A percentile compares a stretch with the other conserved stretches of the same genome.
These are phyloP conservation scores for Bedellia somnulentella DNA, from an alignment of 2,888 invertebrate genomes.

Conservation along the genomic window DNA sequence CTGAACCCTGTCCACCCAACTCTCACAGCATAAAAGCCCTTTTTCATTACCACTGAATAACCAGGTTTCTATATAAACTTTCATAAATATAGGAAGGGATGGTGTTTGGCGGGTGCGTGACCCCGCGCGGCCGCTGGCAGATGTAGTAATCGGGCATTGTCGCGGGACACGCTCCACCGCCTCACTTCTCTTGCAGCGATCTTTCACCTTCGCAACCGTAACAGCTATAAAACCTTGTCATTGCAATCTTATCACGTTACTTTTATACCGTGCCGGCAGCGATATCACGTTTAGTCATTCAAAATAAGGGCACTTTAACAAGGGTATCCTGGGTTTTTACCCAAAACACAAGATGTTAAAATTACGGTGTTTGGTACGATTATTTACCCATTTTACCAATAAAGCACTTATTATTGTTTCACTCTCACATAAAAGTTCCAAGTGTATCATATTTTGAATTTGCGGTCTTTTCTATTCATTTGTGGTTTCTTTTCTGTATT, in stretches of 20 bases:
- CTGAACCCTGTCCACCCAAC: too few relatives aligned
- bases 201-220: constrained; percentile 59
- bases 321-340: constrained; percentile 36
- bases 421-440: too few relatives aligned
- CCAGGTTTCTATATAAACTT: too few relatives aligned
- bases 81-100: not conserved
- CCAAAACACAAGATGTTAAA: constrained; percentile 37
- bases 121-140: constrained; percentile 23
- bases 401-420: constrained; percentile 2
- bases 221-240: constrained; percentile 60
- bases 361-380: constrained; percentile 38
- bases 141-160: constrained; percentile 57
- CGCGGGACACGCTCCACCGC: constrained; percentile 48
- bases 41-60: too few relatives aligned
- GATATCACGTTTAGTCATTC: constrained; percentile 11
- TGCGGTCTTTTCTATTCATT: too few relatives aligned
- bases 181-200: constrained; percentile 50
- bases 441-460: too few relatives aligned
- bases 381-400: constrained; percentile 5
- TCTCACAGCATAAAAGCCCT: too few relatives aligned
- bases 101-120: constrained; percentile 15
- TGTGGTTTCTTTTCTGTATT: too few relatives aligned
- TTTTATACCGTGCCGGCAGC: constrained; percentile 50
- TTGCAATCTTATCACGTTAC: constrained; percentile 52
- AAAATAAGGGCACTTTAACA: constrained; percentile 12